Evolutionary conservation across 1,140 invertebrate species (phyloP).

Genomic region (Chironomus tepperi): DNA sequence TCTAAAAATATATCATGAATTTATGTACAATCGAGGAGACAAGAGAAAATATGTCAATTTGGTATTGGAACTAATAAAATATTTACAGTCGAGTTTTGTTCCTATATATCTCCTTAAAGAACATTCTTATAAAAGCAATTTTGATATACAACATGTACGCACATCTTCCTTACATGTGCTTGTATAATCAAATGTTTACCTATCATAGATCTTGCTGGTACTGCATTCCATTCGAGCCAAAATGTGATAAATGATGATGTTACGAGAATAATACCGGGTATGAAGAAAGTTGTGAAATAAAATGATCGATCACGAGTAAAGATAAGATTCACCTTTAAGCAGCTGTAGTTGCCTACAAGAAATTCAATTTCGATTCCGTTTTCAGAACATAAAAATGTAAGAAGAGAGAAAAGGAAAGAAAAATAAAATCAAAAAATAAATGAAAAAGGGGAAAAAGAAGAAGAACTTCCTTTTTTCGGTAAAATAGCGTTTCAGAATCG

Average conservation of each 20-base stretch:
- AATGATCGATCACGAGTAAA: slow-evolving; percentile 90
- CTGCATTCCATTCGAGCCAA: slow-evolving; percentile 88
- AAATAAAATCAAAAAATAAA: neutral
- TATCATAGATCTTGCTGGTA: slow-evolving; percentile 80
- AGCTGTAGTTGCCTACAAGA: slow-evolving; percentile 79
- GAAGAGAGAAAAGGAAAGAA: neutral
- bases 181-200: slow-evolving; percentile 44
- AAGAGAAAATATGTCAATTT: neutral
- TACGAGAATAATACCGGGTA: slow-evolving; percentile 78
- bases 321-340: slow-evolving; percentile 79
- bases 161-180: neutral
- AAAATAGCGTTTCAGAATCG: neutral
- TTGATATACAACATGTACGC: neutral
- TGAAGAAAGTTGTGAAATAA: slow-evolving; percentile 87
- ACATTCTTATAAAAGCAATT: neutral
- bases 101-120: neutral
- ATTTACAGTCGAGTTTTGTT: neutral
- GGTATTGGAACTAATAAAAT: neutral
- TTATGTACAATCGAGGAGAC: neutral
- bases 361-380: slow-evolving; percentile 8
- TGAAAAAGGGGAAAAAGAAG: too few species aligned
- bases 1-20: neutral
- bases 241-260: slow-evolving; percentile 47
- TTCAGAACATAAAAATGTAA: neutral
- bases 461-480: too few species aligned